These are phyloP conservation scores for Goniozus legneri DNA, from an alignment of 1,140 invertebrate genomes.

Conservation along the genomic window DNA sequence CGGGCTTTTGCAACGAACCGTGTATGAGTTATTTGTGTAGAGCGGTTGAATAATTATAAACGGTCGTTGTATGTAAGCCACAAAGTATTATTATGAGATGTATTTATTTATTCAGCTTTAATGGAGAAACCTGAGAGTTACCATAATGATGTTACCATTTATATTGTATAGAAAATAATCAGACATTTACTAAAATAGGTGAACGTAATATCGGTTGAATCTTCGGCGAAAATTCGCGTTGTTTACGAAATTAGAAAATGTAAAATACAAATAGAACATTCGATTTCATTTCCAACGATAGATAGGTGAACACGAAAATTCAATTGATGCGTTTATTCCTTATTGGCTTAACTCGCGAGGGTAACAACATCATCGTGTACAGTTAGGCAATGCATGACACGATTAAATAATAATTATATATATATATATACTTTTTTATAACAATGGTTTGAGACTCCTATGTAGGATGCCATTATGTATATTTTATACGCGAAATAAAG, in stretches of 20 bases:
- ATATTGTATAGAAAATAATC: background rate
- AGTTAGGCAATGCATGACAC: constrained; percentile 36
- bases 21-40: too few species aligned
- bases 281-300: too few species aligned
- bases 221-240: background rate
- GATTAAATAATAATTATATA: constrained; percentile 30
- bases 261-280: too few species aligned
- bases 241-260: background rate
- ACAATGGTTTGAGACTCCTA: constrained; percentile 45
- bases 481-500: constrained; percentile 50
- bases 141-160: constrained; percentile 15
- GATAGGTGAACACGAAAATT: constrained; percentile 7
- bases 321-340: constrained; percentile 14
- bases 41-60: too few species aligned
- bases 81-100: constrained; percentile 23
- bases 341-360: too few species aligned
- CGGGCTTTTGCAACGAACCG: too few species aligned
- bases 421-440: constrained; percentile 35
- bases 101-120: constrained; percentile 44
- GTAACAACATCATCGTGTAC: constrained; percentile 16
- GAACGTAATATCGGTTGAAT: constrained; percentile 5
- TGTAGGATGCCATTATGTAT: constrained; percentile 52
- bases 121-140: constrained; percentile 24
- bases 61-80: background rate
- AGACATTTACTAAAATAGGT: background rate